A percentile compares a stretch with the other conserved stretches of the same genome.
phyloP scores from a whole-genome alignment of 1,140 invertebrate species.

The Papilio helenus region DNA sequence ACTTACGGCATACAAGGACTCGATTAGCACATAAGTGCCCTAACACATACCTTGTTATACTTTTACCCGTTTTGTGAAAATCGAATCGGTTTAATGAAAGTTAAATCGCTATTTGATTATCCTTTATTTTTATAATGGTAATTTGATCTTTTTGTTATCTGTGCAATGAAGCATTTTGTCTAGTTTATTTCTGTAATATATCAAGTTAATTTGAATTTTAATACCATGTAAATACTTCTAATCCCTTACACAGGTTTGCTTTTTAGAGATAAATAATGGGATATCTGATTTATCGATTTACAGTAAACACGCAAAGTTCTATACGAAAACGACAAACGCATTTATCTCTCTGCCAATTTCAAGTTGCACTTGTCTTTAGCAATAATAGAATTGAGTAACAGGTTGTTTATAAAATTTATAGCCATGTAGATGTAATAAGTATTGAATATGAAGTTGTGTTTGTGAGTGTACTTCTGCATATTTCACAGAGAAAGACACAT shows the following conservation, averaged over 20 bases:
- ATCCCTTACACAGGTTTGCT: slow-evolving; percentile 45
- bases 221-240: slow-evolving; percentile 51
- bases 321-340: slow-evolving; percentile 9
- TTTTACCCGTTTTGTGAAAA: slow-evolving; percentile 30
- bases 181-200: slow-evolving; percentile 10
- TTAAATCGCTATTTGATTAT: not conserved
- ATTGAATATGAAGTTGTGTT: not conserved
- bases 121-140: too few relatives aligned
- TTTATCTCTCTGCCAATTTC: slow-evolving; percentile 28
- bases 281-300: slow-evolving; percentile 45
- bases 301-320: slow-evolving; percentile 28
- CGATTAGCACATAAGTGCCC: slow-evolving; percentile 58
- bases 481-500: not conserved
- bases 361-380: slow-evolving; percentile 19
- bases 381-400: slow-evolving; percentile 15
- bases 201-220: slow-evolving; percentile 46
- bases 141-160: too few relatives aligned
- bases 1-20: slow-evolving; percentile 47
- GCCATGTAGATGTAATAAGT: not conserved
- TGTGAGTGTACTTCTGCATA: not conserved
- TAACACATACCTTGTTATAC: slow-evolving; percentile 39
- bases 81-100: slow-evolving; percentile 7
- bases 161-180: too few relatives aligned
- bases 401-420: not conserved
- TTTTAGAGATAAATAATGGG: slow-evolving; percentile 44